Evolutionary conservation across 1,140 invertebrate genomes (phyloP), one percentile per base, ranked within the genome.

Genomic region (Penaeus chinensis): DNA sequence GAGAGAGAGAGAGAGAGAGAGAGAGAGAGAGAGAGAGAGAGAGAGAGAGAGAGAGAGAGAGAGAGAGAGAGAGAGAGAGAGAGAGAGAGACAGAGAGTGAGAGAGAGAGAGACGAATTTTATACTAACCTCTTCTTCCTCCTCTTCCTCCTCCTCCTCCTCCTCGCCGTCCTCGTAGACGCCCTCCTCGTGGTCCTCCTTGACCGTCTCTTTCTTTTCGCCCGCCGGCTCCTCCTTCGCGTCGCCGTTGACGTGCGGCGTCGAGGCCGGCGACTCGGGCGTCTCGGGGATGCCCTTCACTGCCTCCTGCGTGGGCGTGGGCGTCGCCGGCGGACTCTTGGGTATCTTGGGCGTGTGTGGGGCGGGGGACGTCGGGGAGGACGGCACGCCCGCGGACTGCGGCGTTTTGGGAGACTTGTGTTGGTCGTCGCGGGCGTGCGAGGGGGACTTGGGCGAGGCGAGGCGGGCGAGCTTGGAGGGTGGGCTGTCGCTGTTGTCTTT

Each of bases 121-220:
- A 16, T 0, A 54, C 54, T 13, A 13, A 54, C 80, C 37, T 65
- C 80, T 24, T 82, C 76, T 27, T 77, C 69, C 54, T 20, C 77
- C 62, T 32, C 77, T 24, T 69, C 77, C 22, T n/a, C 76, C 24
- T 27, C 60, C 66, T 85, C 84, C 69, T 62, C 83, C 60, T 78
- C 61, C 22, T 42, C 47, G n/a, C 27, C 84, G 20, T 47, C 82
- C 27, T 87, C 89, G 65, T 65, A 85, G 10, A 89, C 89, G 32
- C 79, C 79, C 37, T 74, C 83, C 47, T 87, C 89, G 24, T 89
- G 88, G 42, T 90, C 86, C 54, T 90, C 90, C 61, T 89, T 89
- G n/a, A 78, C 63, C 37, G 74, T 54, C 82, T 18, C 71, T 24
- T 71, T 89, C 69, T 27, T 66, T 60, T n/a, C 80, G 63, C 47